Evolutionary conservation across 2,113 vertebrate species (phyloP).

Genomic region (Trogon surrucura): DNA sequence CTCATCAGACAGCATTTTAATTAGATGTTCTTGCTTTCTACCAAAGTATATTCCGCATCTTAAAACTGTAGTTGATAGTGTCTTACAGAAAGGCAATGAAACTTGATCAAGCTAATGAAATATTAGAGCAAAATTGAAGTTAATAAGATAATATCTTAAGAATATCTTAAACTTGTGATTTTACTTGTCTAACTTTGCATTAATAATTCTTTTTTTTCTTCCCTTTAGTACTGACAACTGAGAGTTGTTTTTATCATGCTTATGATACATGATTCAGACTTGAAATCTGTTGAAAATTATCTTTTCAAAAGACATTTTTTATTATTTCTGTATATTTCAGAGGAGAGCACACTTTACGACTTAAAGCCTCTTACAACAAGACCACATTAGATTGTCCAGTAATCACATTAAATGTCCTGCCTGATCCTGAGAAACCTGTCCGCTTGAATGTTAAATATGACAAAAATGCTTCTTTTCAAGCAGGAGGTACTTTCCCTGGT

Average conservation of each 20-base stretch:
- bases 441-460: slow-evolving; percentile 82
- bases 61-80: background rate
- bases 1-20: background rate
- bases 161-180: background rate
- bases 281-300: background rate
- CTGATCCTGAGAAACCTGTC: slow-evolving; percentile 87
- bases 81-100: background rate
- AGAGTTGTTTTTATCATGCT: background rate
- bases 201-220: background rate
- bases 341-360: slow-evolving; percentile 82
- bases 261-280: background rate
- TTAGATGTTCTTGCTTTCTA: background rate
- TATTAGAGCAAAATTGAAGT: background rate
- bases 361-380: slow-evolving; percentile 77
- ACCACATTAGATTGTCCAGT: slow-evolving; percentile 76
- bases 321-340: slow-evolving; percentile 70
- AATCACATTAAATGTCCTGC: slow-evolving; percentile 84
- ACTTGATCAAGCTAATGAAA: background rate
- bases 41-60: background rate
- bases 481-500: slow-evolving; percentile 88
- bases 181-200: background rate
- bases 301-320: background rate
- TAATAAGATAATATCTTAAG: background rate
- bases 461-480: slow-evolving; percentile 72
- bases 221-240: background rate